phyloP scores from a whole-genome alignment of 2,888 invertebrate genomes.

The Diarsia rubi region DNA sequence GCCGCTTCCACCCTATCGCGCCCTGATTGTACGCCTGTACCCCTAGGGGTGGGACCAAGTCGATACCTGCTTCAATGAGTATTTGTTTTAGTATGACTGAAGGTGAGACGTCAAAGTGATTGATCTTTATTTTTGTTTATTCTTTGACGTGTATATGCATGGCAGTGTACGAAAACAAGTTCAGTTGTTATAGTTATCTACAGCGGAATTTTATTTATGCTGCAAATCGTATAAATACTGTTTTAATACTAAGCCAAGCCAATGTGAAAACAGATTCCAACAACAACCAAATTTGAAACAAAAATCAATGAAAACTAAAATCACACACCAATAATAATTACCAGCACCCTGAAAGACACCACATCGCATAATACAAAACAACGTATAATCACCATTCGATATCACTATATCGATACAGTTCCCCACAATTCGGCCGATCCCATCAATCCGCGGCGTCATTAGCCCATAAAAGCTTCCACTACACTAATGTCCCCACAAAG shows the following conservation, averaged over 20 bases:
- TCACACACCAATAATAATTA: background rate
- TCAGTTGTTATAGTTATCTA: background rate
- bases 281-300: background rate
- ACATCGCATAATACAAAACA: slow-evolving; percentile 4
- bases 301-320: background rate
- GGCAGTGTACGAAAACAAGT: background rate
- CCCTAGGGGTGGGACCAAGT: slow-evolving; percentile 44
- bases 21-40: slow-evolving; percentile 45
- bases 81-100: slow-evolving; percentile 24
- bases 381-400: slow-evolving; percentile 36
- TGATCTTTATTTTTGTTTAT: background rate
- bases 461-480: slow-evolving; percentile 67
- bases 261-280: background rate
- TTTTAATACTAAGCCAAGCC: background rate
- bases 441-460: slow-evolving; percentile 69
- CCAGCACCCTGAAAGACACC: background rate
- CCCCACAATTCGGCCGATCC: slow-evolving; percentile 29
- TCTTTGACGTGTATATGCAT: slow-evolving; percentile 9
- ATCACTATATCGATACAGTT: slow-evolving; percentile 39
- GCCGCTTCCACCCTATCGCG: slow-evolving; percentile 62
- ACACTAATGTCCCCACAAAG: slow-evolving; percentile 65
- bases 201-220: background rate
- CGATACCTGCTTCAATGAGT: slow-evolving; percentile 38
- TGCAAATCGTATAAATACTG: background rate
- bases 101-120: slow-evolving; percentile 5